Evolutionary conservation across 2,797 vertebrate genomes (phyloP).

Genomic region (Sitta carolinensis): DNA sequence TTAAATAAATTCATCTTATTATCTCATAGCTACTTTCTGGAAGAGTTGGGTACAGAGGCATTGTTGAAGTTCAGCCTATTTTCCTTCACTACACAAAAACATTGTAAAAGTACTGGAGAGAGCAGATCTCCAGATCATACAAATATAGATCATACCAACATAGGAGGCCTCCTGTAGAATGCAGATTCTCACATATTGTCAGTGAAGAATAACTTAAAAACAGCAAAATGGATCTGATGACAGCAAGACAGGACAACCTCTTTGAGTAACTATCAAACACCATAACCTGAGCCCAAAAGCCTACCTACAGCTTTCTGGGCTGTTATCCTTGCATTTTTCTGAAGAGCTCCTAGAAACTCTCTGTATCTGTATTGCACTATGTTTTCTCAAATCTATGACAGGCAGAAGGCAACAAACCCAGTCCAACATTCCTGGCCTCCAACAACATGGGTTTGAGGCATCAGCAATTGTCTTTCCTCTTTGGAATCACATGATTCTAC

Average conservation of each 20-base stretch:
- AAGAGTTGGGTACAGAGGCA: background rate
- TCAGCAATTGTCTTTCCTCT: background rate
- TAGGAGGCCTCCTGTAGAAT: background rate
- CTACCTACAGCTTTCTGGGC: background rate
- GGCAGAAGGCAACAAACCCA: background rate
- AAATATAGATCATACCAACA: background rate
- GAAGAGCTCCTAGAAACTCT: background rate
- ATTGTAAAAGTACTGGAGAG: background rate
- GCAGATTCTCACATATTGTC: background rate
- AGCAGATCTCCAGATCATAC: background rate
- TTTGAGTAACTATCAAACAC: background rate
- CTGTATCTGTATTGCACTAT: background rate
- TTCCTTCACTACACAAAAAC: background rate
- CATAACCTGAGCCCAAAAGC: background rate
- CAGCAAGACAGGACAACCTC: background rate
- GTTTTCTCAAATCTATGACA: background rate
- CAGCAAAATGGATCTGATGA: background rate
- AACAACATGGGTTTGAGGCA: background rate
- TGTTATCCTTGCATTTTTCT: background rate
- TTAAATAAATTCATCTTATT: background rate
- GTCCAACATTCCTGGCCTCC: background rate
- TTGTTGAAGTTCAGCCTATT: background rate
- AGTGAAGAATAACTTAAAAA: background rate
- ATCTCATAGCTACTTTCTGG: background rate
- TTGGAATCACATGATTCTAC: background rate